Conservation (phyloP, 2,113 vertebrate genomes). For the Tragelaphus buxtoni region DNA sequence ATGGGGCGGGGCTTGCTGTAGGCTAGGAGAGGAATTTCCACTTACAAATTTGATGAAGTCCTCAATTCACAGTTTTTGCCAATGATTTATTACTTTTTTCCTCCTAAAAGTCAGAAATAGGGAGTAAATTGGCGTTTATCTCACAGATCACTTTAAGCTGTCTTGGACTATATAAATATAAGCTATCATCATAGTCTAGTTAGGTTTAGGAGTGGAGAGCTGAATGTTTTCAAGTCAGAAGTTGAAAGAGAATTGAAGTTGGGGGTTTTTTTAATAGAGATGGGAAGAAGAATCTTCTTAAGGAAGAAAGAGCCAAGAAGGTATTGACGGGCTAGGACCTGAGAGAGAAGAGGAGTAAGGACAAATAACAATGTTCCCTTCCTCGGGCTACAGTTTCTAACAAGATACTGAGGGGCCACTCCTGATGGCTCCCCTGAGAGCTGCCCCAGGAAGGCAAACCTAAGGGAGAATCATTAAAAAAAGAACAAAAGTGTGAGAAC, state of each 20-base stretch:
- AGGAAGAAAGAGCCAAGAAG: not conserved
- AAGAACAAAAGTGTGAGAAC: not conserved
- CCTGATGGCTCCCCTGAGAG: not conserved
- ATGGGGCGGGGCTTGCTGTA: not conserved
- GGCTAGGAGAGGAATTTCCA: not conserved
- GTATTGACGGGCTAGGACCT: not conserved
- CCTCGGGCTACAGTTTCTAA: not conserved
- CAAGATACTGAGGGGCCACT: not conserved
- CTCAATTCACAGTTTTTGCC: conserved; percentile 2
- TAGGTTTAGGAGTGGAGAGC: not conserved
- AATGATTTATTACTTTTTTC: not conserved
- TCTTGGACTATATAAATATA: not conserved
- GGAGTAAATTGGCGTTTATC: not conserved
- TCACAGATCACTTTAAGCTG: not conserved
- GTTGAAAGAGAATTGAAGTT: not conserved
- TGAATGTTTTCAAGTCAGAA: not conserved
- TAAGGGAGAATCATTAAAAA: not conserved
- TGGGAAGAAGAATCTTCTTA: not conserved
- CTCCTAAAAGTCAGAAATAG: not conserved
- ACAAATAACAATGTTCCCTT: not conserved
- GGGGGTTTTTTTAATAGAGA: not conserved
- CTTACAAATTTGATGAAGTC: not conserved
- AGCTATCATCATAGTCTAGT: not conserved
- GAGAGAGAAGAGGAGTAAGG: not conserved
- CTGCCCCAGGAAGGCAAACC: not conserved